Conservation (phyloP, 2,888 invertebrate species). For the Macrophya annulata region DNA sequence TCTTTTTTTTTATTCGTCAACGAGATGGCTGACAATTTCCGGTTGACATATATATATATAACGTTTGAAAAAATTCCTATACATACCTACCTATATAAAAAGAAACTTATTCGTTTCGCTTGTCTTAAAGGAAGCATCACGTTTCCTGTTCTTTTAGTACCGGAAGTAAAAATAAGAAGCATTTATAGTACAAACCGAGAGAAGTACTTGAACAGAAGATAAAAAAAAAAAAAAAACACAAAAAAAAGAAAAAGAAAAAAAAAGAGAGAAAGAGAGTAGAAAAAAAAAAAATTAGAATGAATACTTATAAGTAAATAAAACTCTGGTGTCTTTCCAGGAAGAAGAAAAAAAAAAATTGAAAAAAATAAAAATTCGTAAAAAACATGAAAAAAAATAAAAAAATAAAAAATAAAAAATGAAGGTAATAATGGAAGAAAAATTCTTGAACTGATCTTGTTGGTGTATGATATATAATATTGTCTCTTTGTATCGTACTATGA, state of each 20-base stretch:
- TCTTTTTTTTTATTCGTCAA: conserved; percentile 6
- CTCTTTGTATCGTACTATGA: neutral
- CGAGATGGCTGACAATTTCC: neutral
- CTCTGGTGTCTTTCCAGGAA: neutral
- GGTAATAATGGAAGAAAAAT: too few relatives aligned
- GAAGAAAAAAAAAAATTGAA: neutral
- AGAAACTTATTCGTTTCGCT: conserved; percentile 33
- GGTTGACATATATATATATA: neutral
- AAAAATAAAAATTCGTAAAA: neutral
- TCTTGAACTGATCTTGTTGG: neutral
- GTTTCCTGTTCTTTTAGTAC: conserved; percentile 36
- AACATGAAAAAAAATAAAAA: neutral
- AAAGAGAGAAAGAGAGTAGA: too few relatives aligned
- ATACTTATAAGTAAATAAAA: neutral
- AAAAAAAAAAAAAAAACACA: neutral
- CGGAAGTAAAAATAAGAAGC: neutral
- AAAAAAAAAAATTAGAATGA: neutral
- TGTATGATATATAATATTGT: neutral
- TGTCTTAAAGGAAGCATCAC: conserved; percentile 12
- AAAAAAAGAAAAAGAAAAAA: neutral
- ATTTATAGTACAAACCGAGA: neutral
- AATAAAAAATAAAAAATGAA: too few relatives aligned
- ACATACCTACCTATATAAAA: too few relatives aligned
- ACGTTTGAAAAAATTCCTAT: neutral
- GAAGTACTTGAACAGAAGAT: too few relatives aligned